Evolutionary conservation across 2,113 vertebrate species (phyloP).

Genomic region (Heptranchias perlo): DNA sequence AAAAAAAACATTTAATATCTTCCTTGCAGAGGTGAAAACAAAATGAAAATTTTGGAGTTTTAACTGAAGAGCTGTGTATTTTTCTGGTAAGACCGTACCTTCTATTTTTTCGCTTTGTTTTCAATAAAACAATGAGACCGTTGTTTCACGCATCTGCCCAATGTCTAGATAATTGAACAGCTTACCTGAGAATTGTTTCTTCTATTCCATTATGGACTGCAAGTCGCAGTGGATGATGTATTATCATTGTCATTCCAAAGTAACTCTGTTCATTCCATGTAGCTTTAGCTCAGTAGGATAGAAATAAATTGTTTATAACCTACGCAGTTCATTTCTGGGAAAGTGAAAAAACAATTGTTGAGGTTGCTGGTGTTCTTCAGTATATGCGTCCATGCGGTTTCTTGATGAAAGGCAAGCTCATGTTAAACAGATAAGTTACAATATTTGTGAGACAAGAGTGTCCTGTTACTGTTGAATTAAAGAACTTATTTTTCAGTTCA

Average conservation of each 20-base stretch:
- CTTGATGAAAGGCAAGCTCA: slow-evolving; percentile 28
- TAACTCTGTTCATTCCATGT: not conserved
- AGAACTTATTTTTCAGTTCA: slow-evolving; percentile 32
- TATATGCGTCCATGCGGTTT: slow-evolving; percentile 27
- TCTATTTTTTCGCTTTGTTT: slow-evolving; percentile 16
- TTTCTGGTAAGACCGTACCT: slow-evolving; percentile 33
- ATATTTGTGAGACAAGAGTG: slow-evolving; percentile 30
- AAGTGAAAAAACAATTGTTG: slow-evolving; percentile 8
- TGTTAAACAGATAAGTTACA: slow-evolving; percentile 37
- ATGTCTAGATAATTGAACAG: slow-evolving; percentile 24
- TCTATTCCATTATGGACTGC: not conserved
- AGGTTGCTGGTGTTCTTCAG: slow-evolving; percentile 29
- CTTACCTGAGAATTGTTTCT: slow-evolving; percentile 33
- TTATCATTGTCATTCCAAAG: slow-evolving; percentile 8
- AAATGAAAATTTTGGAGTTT: slow-evolving; percentile 30
- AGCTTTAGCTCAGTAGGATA: not conserved
- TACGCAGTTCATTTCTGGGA: slow-evolving; percentile 20
- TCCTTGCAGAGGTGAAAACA: slow-evolving; percentile 30
- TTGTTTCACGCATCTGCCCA: slow-evolving; percentile 20
- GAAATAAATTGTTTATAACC: not conserved
- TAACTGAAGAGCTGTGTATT: slow-evolving; percentile 21
- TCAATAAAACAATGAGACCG: slow-evolving; percentile 28
- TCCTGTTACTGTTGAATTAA: slow-evolving; percentile 20
- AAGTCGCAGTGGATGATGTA: not conserved
- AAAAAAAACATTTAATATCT: slow-evolving; percentile 23